A percentile compares a stretch with the other conserved stretches of the same genome.
phyloP scores from a whole-genome alignment of 2,797 vertebrate species.

The Manis crassicaudata region DNA sequence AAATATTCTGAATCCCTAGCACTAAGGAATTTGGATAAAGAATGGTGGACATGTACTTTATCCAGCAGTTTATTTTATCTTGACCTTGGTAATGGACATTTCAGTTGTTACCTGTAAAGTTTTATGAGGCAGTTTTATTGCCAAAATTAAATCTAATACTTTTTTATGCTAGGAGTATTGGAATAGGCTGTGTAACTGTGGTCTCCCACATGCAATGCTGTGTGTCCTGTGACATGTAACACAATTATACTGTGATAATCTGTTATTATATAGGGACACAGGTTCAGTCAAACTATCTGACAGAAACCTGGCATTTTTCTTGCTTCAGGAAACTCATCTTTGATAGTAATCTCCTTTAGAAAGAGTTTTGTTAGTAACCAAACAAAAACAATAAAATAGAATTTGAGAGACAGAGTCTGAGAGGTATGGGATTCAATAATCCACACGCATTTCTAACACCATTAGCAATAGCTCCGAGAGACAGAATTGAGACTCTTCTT shows the following conservation, averaged over 20 bases:
- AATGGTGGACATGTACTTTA: neutral
- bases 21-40: neutral
- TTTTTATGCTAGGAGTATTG: neutral
- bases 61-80: conserved; percentile 13
- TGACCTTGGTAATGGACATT: conserved; percentile 28
- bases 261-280: neutral
- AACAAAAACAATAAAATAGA: neutral
- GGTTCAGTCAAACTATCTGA: neutral
- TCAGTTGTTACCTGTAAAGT: conserved; percentile 25
- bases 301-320: neutral
- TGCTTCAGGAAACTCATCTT: neutral
- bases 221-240: neutral
- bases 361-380: neutral
- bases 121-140: conserved; percentile 46
- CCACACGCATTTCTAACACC: rapidly evolving
- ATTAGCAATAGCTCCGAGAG: neutral
- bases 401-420: neutral
- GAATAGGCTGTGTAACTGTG: neutral
- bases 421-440: neutral
- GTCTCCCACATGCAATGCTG: neutral
- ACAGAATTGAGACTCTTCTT: neutral
- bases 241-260: neutral
- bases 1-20: neutral
- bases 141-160: conserved; percentile 41
- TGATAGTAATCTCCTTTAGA: neutral